Evolutionary conservation across 2,888 invertebrate species (phyloP), one percentile per base, ranked within the genome.

Genomic region (Amaurobius ferox): DNA sequence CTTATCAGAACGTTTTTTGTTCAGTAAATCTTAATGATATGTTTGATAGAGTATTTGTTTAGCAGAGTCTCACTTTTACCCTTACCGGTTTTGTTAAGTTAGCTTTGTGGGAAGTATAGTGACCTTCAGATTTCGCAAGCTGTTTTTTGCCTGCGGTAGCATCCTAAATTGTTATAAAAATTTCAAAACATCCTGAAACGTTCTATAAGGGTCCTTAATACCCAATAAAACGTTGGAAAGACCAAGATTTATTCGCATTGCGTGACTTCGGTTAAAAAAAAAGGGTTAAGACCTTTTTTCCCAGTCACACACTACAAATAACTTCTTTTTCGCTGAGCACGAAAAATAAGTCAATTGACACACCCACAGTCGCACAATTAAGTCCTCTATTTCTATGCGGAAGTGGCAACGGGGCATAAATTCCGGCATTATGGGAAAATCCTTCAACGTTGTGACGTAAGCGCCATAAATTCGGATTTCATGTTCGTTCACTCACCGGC

Each of bases 371-470:
- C 44, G 16, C 44, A 44, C 44, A 44, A 44, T 44, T 16, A 44
- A 44, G n/a, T 35, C 35, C 44, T 16, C 44, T 44, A 9, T 44
- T 44, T 16, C 6, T 44, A 16, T 2, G 44, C 44, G 44, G 44
- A 44, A 44, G 44, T 44, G 9, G 9, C 44, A 16, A 16, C 64
- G 5, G 3, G 19, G 6, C 19, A 68, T 78, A 78, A 78, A 78
- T 78, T 55, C 35, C 7, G 16, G 32, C 32, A 39, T 61, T 78
- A 78, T 78, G 55, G 28, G 13, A 62, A 26, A 64, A 28, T 26
- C 35, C 35, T 73, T 61, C 67, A 68, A 61, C 32, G 64, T 35
- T 26, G 61, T 78, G 77, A 78, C 68, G 77, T 19, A 68, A 28
- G 9, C 6, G 19, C 23, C 68, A 32, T 78, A 78, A 78, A 68